phyloP scores from a whole-genome alignment of 2,797 vertebrate species.

The Melanotaenia trifasciata region DNA sequence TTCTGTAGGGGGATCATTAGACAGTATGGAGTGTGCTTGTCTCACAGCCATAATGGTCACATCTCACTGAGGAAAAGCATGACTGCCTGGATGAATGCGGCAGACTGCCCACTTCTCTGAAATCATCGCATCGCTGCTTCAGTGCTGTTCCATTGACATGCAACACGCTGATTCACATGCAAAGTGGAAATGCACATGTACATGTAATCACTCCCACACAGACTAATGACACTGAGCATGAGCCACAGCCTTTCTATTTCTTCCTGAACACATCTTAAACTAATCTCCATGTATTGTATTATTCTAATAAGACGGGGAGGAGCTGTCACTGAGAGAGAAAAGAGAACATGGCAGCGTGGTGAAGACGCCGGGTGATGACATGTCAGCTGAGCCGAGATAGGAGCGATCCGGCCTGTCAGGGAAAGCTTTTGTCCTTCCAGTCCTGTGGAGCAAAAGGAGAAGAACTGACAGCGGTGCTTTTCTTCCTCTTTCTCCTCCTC shows the following conservation, averaged over 20 bases:
- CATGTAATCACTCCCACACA: constrained; percentile 63
- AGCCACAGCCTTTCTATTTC: constrained; percentile 57
- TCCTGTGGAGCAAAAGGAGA: constrained; percentile 51
- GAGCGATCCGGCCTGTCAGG: constrained; percentile 61
- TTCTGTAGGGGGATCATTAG: constrained; percentile 55
- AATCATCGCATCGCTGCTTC: constrained; percentile 25
- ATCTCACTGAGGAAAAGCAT: constrained; percentile 36
- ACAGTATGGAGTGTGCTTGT: constrained; percentile 44
- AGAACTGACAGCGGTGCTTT: constrained; percentile 66
- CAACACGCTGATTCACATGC: constrained; percentile 55
- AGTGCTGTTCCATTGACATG: constrained; percentile 37
- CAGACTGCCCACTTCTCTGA: constrained; percentile 53
- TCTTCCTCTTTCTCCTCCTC: constrained; percentile 51
- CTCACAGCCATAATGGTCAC: constrained; percentile 59
- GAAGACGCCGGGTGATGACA: constrained; percentile 59
- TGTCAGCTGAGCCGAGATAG: constrained; percentile 58
- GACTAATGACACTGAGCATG: constrained; percentile 61
- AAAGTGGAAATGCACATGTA: constrained; percentile 60
- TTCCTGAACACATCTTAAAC: constrained; percentile 50
- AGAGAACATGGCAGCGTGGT: constrained; percentile 34
- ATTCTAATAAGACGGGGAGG: constrained; percentile 63
- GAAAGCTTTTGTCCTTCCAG: constrained; percentile 68
- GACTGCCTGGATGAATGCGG: not conserved
- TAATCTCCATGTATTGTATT: constrained; percentile 68
- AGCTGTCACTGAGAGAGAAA: constrained; percentile 49